Evolutionary conservation across 2,113 vertebrate species (phyloP).

Genomic region (Rhizomys pruinosus): DNA sequence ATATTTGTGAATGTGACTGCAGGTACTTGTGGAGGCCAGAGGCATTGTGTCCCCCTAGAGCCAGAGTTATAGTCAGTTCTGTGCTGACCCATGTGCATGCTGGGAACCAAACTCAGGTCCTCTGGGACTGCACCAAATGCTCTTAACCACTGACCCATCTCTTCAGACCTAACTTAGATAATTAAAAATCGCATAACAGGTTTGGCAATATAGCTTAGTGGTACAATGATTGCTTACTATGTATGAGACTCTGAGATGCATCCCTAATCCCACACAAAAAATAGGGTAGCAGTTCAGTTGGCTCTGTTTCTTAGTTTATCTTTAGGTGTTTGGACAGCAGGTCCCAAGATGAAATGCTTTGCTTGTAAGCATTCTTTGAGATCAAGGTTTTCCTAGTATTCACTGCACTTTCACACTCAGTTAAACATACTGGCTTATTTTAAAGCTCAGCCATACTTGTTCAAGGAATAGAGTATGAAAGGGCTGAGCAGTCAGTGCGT

Average conservation of each 20-base stretch:
- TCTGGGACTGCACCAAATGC: too few species aligned
- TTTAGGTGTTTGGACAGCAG: not conserved
- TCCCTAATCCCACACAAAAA: not conserved
- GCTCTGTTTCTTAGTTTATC: not conserved
- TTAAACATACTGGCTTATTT: not conserved
- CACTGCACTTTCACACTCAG: not conserved
- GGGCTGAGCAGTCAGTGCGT: not conserved
- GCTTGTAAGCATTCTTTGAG: not conserved
- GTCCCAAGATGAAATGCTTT: not conserved
- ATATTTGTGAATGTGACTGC: too few species aligned
- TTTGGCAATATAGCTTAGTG: not conserved
- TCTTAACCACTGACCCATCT: too few species aligned
- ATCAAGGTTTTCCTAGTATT: not conserved
- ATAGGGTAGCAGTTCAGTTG: not conserved
- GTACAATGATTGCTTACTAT: not conserved
- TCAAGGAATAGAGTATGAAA: not conserved
- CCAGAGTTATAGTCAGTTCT: too few species aligned
- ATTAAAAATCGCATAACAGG: not conserved
- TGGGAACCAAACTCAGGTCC: too few species aligned
- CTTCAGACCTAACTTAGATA: too few species aligned
- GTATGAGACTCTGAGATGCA: not conserved
- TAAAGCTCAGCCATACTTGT: not conserved
- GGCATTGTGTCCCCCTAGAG: too few species aligned
- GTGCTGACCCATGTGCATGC: too few species aligned
- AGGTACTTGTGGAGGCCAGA: too few species aligned